phyloP scores from a whole-genome alignment of 1,140 invertebrate species.

The Globodera ellingtonae region DNA sequence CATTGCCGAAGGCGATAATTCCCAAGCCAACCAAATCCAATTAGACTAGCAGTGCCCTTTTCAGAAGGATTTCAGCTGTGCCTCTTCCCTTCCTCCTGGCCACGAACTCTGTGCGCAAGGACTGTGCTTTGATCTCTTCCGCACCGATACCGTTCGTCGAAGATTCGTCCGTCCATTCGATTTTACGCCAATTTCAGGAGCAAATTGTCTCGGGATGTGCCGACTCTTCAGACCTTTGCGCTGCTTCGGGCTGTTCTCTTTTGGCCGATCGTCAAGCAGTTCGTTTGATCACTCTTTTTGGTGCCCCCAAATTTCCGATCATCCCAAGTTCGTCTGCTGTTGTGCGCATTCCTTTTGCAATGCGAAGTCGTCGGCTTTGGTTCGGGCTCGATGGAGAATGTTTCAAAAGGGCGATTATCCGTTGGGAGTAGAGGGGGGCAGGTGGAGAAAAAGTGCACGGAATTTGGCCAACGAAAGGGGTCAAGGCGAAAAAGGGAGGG shows the following conservation, averaged over 20 bases:
- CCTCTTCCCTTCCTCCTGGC: background rate
- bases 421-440: background rate
- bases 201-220: slow-evolving; percentile 2
- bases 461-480: background rate
- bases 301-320: background rate
- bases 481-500: background rate
- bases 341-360: slow-evolving; percentile 9
- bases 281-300: background rate
- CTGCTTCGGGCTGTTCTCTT: background rate
- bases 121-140: slow-evolving; percentile 3
- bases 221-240: background rate
- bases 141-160: background rate
- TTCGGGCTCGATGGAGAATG: slow-evolving; percentile 8
- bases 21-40: background rate
- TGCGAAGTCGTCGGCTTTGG: background rate
- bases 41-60: background rate
- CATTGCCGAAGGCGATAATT: background rate
- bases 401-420: slow-evolving; percentile 7
- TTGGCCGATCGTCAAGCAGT: background rate
- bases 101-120: background rate
- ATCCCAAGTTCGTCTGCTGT: slow-evolving; percentile 1
- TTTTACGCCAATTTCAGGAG: background rate
- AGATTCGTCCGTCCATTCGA: background rate
- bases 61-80: background rate
- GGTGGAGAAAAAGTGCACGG: slow-evolving; percentile 1